Evolutionary conservation across 2,888 invertebrate genomes (phyloP), one percentile per base, ranked within the genome.

Genomic region (Epistrophella euchroma): DNA sequence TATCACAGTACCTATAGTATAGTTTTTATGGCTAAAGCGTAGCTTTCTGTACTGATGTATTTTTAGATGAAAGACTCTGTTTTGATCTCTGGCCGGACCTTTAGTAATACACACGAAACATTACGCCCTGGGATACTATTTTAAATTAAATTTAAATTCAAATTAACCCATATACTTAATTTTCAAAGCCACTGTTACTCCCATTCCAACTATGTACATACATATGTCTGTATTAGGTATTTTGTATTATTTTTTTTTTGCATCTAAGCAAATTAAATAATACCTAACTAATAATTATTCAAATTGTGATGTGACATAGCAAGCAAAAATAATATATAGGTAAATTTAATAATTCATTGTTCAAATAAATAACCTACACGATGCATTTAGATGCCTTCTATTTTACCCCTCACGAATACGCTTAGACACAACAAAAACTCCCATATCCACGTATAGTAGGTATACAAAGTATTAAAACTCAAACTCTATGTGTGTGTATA

Each of bases 311-410:
- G 52, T 25, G 68, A 68, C 50, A 68, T 25, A 68, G n/a, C 50
- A 15, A 37, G 25, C 22, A 52, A 37, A 37, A 37, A n/a, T 68
- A 22, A 9, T 25, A 25, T 11, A 2, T 32, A 32, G 7, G 0
- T 9, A 50, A 7, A 28, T 2, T 73, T 15, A 43, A 71, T 64
- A 64, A 74, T 70, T 37, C 52, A 77, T 47, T 73, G 62, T 76
- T 73, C 25, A 11, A 11, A 22, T 25, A 52, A 1, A 7, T 52
- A 28, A 52, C 25, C 17, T 45, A 13, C n/a, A 40, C 47, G 45
- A 60, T 78, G 73, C 64, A 74, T 70, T 40, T 19, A 64, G 43
- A 32, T 68, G 11, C 35, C 37, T 15, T 47, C 4, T 28, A 17
- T 15, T 47, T 2, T 28, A 17, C 47, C 32, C 35, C 11, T 35